Conservation (phyloP, 64 coral and sea anemone genomes). For the Dendronephthya gigantea region DNA sequence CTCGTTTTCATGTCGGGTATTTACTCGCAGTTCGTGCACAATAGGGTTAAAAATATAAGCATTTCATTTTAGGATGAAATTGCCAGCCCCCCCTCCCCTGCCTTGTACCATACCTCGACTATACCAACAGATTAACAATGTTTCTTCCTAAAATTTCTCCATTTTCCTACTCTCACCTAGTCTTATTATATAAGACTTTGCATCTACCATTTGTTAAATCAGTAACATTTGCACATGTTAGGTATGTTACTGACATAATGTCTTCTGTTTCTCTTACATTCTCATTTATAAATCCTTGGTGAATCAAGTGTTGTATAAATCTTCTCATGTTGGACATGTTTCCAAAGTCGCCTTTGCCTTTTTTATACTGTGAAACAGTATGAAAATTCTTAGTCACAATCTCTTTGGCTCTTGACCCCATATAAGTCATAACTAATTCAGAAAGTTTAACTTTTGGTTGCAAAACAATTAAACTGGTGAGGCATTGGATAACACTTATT, state of each 20-base stretch:
- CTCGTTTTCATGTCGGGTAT: no score
- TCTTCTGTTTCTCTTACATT: background rate
- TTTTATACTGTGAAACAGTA: background rate
- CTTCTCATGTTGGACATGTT: background rate
- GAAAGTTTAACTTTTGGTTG: background rate
- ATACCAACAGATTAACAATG: no score
- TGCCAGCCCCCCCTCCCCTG: no score
- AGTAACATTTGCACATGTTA: background rate
- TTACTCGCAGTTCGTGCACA: no score
- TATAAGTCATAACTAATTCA: conserved; percentile 9
- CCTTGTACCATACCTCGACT: no score
- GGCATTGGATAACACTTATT: background rate
- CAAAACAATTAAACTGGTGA: background rate
- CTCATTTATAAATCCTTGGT: background rate
- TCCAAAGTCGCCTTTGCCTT: background rate
- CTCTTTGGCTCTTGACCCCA: conserved; percentile 5
- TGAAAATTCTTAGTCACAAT: background rate
- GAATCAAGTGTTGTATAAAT: background rate
- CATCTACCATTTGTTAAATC: background rate
- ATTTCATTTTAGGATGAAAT: no score
- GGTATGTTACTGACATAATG: background rate
- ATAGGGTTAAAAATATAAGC: no score
- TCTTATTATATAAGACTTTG: no score
- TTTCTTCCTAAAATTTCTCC: no score
- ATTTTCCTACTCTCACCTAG: no score